Conservation (phyloP, 2,888 invertebrate species). For the Andrena fulva region DNA sequence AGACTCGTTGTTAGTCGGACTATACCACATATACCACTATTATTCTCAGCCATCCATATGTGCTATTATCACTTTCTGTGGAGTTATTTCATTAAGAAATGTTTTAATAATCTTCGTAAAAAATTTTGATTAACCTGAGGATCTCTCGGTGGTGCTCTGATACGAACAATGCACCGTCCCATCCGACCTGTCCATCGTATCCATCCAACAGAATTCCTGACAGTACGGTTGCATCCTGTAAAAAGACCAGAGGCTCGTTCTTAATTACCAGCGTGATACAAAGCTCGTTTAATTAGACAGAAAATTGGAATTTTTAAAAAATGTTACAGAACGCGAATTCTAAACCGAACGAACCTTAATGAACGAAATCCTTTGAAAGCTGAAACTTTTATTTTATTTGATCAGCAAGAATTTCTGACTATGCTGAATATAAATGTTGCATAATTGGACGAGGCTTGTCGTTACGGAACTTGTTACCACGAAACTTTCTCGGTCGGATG, state of each 20-base stretch:
- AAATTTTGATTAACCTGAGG: slow-evolving; percentile 73
- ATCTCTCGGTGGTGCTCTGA: slow-evolving; percentile 77
- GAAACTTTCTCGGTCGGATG: not conserved
- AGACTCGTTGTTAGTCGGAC: too few species aligned
- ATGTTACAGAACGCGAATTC: too few species aligned
- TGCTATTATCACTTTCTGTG: not conserved
- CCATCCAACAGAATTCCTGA: slow-evolving; percentile 80
- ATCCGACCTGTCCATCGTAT: slow-evolving; percentile 81
- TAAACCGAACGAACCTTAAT: too few species aligned
- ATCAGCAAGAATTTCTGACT: not conserved
- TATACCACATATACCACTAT: too few species aligned
- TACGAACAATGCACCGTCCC: slow-evolving; percentile 78
- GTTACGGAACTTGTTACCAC: not conserved
- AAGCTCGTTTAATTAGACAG: not conserved
- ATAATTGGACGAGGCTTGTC: not conserved
- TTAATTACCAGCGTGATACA: not conserved
- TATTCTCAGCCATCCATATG: too few species aligned
- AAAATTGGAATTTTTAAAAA: not conserved
- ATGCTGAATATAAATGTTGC: not conserved
- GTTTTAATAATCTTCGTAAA: not conserved
- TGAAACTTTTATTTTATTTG: not conserved
- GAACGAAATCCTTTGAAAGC: not conserved
- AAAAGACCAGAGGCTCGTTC: not conserved
- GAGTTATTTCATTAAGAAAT: not conserved
- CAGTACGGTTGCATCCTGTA: slow-evolving; percentile 79